Evolutionary conservation across 2,113 vertebrate genomes (phyloP).

Genomic region (Macquaria australasica): DNA sequence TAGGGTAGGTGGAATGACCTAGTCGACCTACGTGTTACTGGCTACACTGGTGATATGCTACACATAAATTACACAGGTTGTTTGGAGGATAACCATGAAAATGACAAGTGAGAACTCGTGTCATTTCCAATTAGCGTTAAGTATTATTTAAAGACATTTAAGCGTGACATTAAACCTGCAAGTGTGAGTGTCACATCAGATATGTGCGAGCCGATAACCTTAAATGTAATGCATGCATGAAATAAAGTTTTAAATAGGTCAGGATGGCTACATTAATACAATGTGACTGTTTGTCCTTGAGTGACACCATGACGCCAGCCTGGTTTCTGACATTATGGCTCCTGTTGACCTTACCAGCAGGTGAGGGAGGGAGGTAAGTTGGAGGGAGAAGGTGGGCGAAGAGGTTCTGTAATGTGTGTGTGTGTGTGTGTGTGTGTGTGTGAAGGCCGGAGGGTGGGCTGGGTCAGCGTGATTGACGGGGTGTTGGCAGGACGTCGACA

Average conservation of each 20-base stretch:
- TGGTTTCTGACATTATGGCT: slow-evolving; percentile 37
- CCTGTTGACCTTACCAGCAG: slow-evolving; percentile 37
- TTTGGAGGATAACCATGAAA: slow-evolving; percentile 49
- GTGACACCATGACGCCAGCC: slow-evolving; percentile 27
- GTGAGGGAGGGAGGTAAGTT: slow-evolving; percentile 5
- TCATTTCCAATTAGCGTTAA: slow-evolving; percentile 48
- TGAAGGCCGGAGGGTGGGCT: slow-evolving; percentile 34
- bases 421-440: slow-evolving; percentile 10
- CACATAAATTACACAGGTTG: slow-evolving; percentile 24
- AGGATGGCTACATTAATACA: slow-evolving; percentile 14
- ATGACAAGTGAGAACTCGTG: slow-evolving; percentile 40
- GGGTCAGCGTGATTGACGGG: slow-evolving; percentile 60
- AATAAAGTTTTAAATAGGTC: slow-evolving; percentile 51
- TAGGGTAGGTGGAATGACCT: neutral
- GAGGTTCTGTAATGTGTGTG: slow-evolving; percentile 19
- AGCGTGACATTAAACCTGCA: slow-evolving; percentile 34
- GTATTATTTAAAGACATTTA: slow-evolving; percentile 34
- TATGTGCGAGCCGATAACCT: slow-evolving; percentile 30
- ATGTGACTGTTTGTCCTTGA: slow-evolving; percentile 35
- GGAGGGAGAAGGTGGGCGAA: neutral
- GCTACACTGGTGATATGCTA: slow-evolving; percentile 2
- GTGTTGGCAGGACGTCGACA: slow-evolving; percentile 41
- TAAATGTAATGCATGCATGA: slow-evolving; percentile 16
- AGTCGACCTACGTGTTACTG: neutral
- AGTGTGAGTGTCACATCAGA: slow-evolving; percentile 41